Evolutionary conservation across 2,113 vertebrate genomes (phyloP), one percentile per base, ranked within the genome.

Genomic region (Salvelinus alpinus): DNA sequence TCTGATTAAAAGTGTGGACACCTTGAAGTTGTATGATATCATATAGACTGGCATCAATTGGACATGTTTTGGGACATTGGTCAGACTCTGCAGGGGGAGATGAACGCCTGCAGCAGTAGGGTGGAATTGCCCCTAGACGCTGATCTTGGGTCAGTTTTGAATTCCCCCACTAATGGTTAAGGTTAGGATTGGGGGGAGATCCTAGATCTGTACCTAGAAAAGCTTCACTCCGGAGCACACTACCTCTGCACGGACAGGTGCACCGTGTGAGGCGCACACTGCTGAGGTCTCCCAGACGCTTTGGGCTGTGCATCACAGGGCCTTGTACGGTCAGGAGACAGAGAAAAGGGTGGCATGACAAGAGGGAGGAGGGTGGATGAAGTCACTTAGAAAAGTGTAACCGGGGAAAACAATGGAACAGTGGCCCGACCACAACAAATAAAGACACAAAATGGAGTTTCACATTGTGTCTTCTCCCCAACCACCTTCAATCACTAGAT

Each of bases 231-330:
- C 75, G 22, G 16, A 22, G 20, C 54, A 31, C 29, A 34, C 27
- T 72, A 72, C 11, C 27, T 79, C 79, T 59, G 66, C 73, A 68
- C 64, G 62, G 77, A 82, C 83, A 84, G 80, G 54, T 27, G 84
- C 80, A 87, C 84, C 85, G 86, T 90, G 89, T 64, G 80, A 84
- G 79, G 54, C n/a, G 84, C 82, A 87, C 85, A 84, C 82, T 86
- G 86, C 90, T 89, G 67, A 81, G 78, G 83, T 72, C 77, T 75
- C 80, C 8, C 47, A 57, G 29, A 54, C 4, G 14, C 66, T 13
- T 14, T 68, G 66, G n/a, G 62, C 3, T 78, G 72, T 80, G 16
- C 54, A 18, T 57, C 54, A 57, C 38, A 70, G 38, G 64, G 9
- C 1, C 54, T 62, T 78, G 64, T 68, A 80, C 22, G 80, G 73